Evolutionary conservation across 2,888 invertebrate genomes (phyloP).

Genomic region (Chaetoderma sp.): DNA sequence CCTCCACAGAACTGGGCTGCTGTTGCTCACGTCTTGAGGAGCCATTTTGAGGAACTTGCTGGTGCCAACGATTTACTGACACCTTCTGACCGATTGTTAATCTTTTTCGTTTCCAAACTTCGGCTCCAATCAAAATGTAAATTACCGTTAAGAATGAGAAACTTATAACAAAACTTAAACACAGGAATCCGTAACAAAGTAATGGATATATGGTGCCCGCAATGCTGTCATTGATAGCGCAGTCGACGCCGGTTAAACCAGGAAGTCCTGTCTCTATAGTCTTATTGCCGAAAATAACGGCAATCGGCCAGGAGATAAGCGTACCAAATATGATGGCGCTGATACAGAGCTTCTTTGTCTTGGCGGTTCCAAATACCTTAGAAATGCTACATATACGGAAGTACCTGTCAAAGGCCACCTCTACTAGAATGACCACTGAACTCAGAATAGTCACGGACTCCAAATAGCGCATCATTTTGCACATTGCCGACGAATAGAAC

Average conservation of each 20-base stretch:
- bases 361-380: slow-evolving; percentile 47
- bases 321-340: slow-evolving; percentile 49
- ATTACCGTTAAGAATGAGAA: slow-evolving; percentile 52
- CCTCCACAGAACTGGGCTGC: neutral
- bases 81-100: slow-evolving; percentile 45
- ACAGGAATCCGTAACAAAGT: slow-evolving; percentile 56
- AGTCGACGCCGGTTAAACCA: slow-evolving; percentile 48
- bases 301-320: slow-evolving; percentile 52
- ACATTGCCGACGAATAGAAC: slow-evolving; percentile 55
- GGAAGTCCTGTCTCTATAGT: slow-evolving; percentile 39
- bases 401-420: slow-evolving; percentile 58
- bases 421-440: slow-evolving; percentile 53
- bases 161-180: slow-evolving; percentile 52
- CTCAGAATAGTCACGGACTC: slow-evolving; percentile 59
- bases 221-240: slow-evolving; percentile 57
- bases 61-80: slow-evolving; percentile 6
- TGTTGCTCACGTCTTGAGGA: neutral
- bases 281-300: slow-evolving; percentile 52
- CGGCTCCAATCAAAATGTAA: slow-evolving; percentile 52
- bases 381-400: slow-evolving; percentile 56
- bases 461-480: slow-evolving; percentile 55
- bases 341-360: slow-evolving; percentile 49
- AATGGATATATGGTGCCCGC: slow-evolving; percentile 52
- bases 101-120: slow-evolving; percentile 53
- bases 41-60: neutral